Evolutionary conservation across 2,113 vertebrate genomes (phyloP).

Genomic region (Empidonax alnorum): DNA sequence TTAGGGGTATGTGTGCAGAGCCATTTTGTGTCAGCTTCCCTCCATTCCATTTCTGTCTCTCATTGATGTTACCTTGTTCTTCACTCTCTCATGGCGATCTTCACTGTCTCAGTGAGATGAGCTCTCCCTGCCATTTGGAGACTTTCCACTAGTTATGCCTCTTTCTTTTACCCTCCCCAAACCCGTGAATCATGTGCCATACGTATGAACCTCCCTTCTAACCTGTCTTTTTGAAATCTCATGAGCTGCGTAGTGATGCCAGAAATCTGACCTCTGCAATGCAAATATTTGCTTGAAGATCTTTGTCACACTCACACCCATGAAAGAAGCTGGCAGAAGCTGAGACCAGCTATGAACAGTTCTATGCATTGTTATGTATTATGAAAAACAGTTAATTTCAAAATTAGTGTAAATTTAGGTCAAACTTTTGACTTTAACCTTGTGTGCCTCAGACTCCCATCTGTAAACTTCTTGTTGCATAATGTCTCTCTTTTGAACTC

Average conservation of each 20-base stretch:
- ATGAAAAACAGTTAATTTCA: neutral
- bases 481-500: neutral
- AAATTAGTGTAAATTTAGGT: neutral
- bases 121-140: neutral
- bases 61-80: neutral
- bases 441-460: neutral
- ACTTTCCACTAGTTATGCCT: neutral
- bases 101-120: neutral
- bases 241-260: neutral
- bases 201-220: neutral
- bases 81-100: neutral
- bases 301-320: neutral
- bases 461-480: neutral
- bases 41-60: neutral
- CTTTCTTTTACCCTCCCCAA: neutral
- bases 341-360: neutral
- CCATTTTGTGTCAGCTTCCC: neutral
- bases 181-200: neutral
- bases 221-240: neutral
- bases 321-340: neutral
- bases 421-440: neutral
- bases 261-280: neutral
- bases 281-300: neutral
- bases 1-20: neutral
- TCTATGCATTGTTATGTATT: fast-evolving